Percentiles rank a stretch among this genome's conserved stretches.
Evolutionary conservation across 2,888 invertebrate species (phyloP).

Genomic region (Hemaris fuciformis): DNA sequence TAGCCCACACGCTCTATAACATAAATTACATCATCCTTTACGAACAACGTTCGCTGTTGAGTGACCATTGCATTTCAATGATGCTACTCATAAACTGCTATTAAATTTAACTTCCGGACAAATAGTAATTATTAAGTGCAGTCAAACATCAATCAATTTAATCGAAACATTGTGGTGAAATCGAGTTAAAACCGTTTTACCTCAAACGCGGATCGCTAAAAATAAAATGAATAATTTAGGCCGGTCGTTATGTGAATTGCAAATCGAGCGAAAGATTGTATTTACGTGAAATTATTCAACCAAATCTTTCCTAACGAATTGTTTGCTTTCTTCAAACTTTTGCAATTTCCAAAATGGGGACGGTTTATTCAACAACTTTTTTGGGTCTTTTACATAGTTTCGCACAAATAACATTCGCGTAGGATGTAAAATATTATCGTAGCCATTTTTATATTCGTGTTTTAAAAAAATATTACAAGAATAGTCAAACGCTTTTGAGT

Average conservation of each 20-base stretch:
- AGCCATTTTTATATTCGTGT: neutral
- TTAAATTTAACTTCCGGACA: conserved; percentile 25
- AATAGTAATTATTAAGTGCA: conserved; percentile 26
- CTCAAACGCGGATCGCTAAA: conserved; percentile 38
- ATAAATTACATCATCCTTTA: neutral
- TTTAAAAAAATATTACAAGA: neutral
- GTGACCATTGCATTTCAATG: neutral
- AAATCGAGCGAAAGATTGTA: conserved; percentile 69
- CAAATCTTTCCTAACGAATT: conserved; percentile 73
- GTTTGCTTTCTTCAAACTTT: conserved; percentile 67
- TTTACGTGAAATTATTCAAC: conserved; percentile 69
- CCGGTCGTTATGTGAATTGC: conserved; percentile 63
- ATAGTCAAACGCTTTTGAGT: too few species aligned
- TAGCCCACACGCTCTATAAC: neutral
- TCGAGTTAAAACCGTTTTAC: conserved; percentile 31
- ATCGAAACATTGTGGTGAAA: conserved; percentile 31
- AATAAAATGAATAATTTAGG: conserved; percentile 58
- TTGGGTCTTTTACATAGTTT: conserved; percentile 16
- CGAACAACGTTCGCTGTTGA: neutral
- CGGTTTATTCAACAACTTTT: conserved; percentile 16
- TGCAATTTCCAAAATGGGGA: conserved; percentile 48
- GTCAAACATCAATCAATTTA: conserved; percentile 34
- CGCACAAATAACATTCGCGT: neutral
- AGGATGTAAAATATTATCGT: neutral
- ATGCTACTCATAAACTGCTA: conserved; percentile 13